Evolutionary conservation across 2,888 invertebrate species (phyloP).

Genomic region (Oligia fasciuncula): DNA sequence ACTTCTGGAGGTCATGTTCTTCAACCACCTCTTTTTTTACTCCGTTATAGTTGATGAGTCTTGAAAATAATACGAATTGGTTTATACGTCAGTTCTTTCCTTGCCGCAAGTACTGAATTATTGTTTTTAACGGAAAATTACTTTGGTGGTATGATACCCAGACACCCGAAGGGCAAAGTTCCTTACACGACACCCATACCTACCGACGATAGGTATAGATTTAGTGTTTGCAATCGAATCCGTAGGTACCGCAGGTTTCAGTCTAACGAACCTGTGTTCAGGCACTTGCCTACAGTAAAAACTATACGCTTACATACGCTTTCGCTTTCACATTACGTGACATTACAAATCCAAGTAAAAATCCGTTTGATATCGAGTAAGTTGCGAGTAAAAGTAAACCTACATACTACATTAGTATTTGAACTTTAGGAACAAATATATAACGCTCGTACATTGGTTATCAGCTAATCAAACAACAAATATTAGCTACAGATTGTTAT

Average conservation of each 20-base stretch:
- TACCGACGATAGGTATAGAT: background rate
- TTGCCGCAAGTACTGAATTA: background rate
- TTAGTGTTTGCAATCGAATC: background rate
- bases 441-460: conserved; percentile 18
- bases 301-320: conserved; percentile 28
- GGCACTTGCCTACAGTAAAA: conserved; percentile 11
- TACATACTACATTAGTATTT: background rate
- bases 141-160: background rate
- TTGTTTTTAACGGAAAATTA: background rate
- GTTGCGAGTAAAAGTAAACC: conserved; percentile 17
- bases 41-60: background rate
- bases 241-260: background rate
- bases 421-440: conserved; percentile 6
- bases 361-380: conserved; percentile 16
- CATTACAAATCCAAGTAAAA: conserved; percentile 27
- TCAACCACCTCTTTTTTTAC: background rate
- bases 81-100: background rate
- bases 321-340: conserved; percentile 58
- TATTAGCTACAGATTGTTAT: conserved; percentile 43
- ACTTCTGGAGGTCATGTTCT: background rate
- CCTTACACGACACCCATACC: background rate
- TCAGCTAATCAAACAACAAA: conserved; percentile 45
- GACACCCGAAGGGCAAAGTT: background rate
- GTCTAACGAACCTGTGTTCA: background rate
- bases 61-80: background rate